Percentiles rank a stretch among this genome's conserved stretches.
Evolutionary conservation across 2,113 vertebrate genomes (phyloP).

Genomic region (Anoura caudifer): DNA sequence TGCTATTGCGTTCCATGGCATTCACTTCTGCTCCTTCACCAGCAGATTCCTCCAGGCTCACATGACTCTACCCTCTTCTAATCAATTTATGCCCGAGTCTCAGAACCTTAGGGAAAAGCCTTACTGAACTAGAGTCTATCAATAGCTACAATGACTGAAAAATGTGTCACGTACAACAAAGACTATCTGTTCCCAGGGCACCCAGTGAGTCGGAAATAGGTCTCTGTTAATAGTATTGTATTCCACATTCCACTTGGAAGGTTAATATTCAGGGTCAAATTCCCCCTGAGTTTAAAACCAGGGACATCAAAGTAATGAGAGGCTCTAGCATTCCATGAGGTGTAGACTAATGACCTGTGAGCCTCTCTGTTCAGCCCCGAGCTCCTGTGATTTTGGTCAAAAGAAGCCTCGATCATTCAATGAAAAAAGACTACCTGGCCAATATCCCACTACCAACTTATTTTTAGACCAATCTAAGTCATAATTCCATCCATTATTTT

Average conservation of each 20-base stretch:
- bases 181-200: neutral
- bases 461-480: neutral
- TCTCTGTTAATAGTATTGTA: neutral
- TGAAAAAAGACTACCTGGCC: neutral
- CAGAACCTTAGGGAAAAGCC: neutral
- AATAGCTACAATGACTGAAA: neutral
- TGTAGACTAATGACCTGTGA: neutral
- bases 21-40: neutral
- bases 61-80: neutral
- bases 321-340: neutral
- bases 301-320: neutral
- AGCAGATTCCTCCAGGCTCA: neutral
- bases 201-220: neutral
- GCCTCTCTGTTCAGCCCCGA: neutral
- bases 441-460: neutral
- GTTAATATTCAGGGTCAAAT: neutral
- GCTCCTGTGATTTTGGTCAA: neutral
- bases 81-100: neutral
- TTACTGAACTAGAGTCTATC: neutral
- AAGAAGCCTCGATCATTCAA: neutral
- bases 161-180: neutral
- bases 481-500: neutral
- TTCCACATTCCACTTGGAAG: neutral
- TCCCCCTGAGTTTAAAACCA: constrained; percentile 28
- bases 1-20: neutral